These are phyloP conservation scores for Diachrysia chrysitis DNA, from an alignment of 2,888 invertebrate species.

Conservation along the genomic window DNA sequence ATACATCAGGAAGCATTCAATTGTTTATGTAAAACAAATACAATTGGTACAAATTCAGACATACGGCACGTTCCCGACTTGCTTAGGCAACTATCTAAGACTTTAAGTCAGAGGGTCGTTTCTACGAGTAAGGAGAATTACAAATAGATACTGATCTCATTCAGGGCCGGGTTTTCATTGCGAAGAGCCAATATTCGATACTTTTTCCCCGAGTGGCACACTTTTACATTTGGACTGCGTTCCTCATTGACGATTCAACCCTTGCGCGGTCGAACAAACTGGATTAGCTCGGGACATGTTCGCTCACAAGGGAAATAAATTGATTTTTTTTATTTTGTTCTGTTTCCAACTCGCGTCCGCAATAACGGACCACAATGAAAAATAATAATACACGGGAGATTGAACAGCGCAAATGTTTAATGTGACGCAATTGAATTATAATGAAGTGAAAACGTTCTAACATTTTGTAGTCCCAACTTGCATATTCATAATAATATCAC, in stretches of 20 bases:
- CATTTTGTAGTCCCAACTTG: constrained; percentile 17
- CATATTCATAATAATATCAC: constrained; percentile 17
- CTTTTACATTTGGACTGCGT: constrained; percentile 84
- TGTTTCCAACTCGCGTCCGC: constrained; percentile 79
- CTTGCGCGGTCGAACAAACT: constrained; percentile 88
- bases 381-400: constrained; percentile 79
- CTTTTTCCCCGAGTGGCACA: constrained; percentile 79
- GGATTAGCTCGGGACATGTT: constrained; percentile 87
- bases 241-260: constrained; percentile 88
- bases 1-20: constrained; percentile 8
- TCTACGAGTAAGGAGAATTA: constrained; percentile 69
- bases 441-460: constrained; percentile 40
- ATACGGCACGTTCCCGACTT: constrained; percentile 29
- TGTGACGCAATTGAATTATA: constrained; percentile 55
- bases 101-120: constrained; percentile 57
- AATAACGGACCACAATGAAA: constrained; percentile 83
- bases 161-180: constrained; percentile 76
- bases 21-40: constrained; percentile 18
- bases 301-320: constrained; percentile 87
- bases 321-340: constrained; percentile 84
- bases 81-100: constrained; percentile 52
- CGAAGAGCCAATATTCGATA: constrained; percentile 81
- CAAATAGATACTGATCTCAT: constrained; percentile 77
- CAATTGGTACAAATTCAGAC: constrained; percentile 20
- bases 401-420: constrained; percentile 72